Base-by-base conservation (phyloP, 2,797 vertebrate species). In the Phataginus tetradactyla region DNA sequence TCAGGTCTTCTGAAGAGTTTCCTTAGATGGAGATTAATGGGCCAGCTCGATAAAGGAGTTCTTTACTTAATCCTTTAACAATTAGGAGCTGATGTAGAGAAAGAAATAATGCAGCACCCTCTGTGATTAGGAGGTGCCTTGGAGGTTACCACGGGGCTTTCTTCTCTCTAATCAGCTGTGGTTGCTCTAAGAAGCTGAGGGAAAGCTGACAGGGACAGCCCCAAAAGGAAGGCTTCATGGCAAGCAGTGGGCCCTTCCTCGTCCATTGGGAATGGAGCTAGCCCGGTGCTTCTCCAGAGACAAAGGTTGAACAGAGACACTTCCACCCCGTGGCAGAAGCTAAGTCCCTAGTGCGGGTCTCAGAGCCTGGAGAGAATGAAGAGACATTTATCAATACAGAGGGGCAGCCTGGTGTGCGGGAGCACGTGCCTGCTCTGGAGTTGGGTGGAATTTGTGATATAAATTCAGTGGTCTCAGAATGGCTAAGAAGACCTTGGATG, bases 61-160 rank as follows among this genome's bases (percentile, higher is more conserved):
- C 94, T 97, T 97, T 94, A 39, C 78, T 95, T 98, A 98, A 98
- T 98, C 96, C 96, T 84, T 98, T 97, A 96, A 97, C 97, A 98
- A 98, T 98, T 97, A 98, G 96, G 94, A 98, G 92, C 95, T 98
- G 93, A 97, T 97, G 90, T 0, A 0, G 77, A 96, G 96, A 97
- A 93, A 97, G 98, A 95, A 97, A 95, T 97, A 98, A 98, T 98
- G 97, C 98, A 71, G 51, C 42, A 49, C 11, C 29, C 64, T 79
- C n/a, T 94, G 71, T 69, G n/a, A 61, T n/a, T 29, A 10, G 51
- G 51, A 79, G 51, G 45, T 83, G 37, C 57, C 90, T 86, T 64
- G 25, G 27, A 88, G 42, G 42, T 55, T 85, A 80, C 81, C n/a
- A 12, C n/a, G 37, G 37, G 75, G 12, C 18, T 69, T 92, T 96